phyloP scores from a whole-genome alignment of 1,140 invertebrate species.

The Apis florea region DNA sequence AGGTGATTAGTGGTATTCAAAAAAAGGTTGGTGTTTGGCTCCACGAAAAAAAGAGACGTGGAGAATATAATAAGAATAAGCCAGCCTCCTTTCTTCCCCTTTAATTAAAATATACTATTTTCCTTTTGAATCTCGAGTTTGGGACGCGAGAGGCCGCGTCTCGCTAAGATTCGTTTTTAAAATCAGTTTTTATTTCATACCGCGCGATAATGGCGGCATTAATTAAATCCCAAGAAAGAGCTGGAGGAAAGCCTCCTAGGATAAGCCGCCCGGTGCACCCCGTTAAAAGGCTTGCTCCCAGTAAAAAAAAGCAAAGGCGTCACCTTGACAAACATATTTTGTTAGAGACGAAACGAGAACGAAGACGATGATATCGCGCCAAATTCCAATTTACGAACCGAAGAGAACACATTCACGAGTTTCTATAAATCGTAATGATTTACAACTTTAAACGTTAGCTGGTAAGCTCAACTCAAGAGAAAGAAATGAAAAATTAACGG shows the following conservation, averaged over 20 bases:
- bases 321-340: background rate
- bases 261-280: conserved; percentile 20
- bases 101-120: background rate
- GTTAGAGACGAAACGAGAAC: conserved; percentile 13
- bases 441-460: too few relatives aligned
- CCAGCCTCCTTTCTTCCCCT: background rate
- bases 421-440: too few relatives aligned
- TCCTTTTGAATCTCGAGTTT: background rate
- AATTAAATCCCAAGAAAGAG: conserved; percentile 29
- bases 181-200: conserved; percentile 5
- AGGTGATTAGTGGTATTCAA: too few relatives aligned
- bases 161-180: too few relatives aligned
- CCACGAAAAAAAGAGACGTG: too few relatives aligned
- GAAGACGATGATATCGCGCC: conserved; percentile 3
- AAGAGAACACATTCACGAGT: too few relatives aligned
- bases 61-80: too few relatives aligned
- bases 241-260: background rate
- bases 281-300: background rate
- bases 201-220: conserved; percentile 1
- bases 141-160: background rate
- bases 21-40: too few relatives aligned
- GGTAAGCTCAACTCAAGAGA: too few relatives aligned
- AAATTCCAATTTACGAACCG: conserved; percentile 5
- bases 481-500: too few relatives aligned
- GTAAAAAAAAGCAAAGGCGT: background rate